Evolutionary conservation across 2,113 vertebrate genomes (phyloP), one percentile per base, ranked within the genome.

Genomic region (Gobiocypris rarus): DNA sequence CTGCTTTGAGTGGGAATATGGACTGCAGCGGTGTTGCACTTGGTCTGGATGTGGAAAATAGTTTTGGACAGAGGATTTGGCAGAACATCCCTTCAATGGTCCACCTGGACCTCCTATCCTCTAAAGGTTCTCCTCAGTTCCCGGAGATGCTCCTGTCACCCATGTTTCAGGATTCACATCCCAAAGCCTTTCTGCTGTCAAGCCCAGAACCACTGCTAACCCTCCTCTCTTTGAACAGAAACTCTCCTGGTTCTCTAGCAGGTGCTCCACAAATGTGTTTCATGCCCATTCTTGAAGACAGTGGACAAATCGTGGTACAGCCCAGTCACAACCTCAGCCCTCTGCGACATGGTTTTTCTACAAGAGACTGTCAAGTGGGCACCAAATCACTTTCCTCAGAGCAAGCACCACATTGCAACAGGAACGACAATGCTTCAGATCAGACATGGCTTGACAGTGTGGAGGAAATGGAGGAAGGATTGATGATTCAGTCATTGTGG

Each of bases 21-120:
- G 95, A 96, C 89, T 90, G 93, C 54, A 93, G 94, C 85, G 92
- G 93, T 89, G 90, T 92, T 89, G 84, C 95, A 91, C 86, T 84
- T 80, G 93, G 91, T 84, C 85, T 92, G 86, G 92, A 95, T 90
- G 91, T 88, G 69, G 95, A 94, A 70, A 94, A 94, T 50, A 85
- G 85, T 75, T 91, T 94, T 52, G 70, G 93, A 91, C 95, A 94
- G 89, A 93, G 92, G 87, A 89, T 94, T 90, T 93, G 91, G 91
- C 91, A 94, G 81, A 94, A 96, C 91, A 90, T 95, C 79, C 94
- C 94, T 75, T 93, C 93, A 73, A 90, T 94, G 65, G 88, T 92
- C 83, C 87, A 91, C 83, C 91, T 95, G 83, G 91, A 95, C 81
- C 91, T 67, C 85, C 84, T 82, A 63, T 89, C 93, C 88, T 92